A percentile compares a stretch with the other conserved stretches of the same genome.
Evolutionary conservation across 2,113 vertebrate species (phyloP).

Genomic region (Sturnira hondurensis): DNA sequence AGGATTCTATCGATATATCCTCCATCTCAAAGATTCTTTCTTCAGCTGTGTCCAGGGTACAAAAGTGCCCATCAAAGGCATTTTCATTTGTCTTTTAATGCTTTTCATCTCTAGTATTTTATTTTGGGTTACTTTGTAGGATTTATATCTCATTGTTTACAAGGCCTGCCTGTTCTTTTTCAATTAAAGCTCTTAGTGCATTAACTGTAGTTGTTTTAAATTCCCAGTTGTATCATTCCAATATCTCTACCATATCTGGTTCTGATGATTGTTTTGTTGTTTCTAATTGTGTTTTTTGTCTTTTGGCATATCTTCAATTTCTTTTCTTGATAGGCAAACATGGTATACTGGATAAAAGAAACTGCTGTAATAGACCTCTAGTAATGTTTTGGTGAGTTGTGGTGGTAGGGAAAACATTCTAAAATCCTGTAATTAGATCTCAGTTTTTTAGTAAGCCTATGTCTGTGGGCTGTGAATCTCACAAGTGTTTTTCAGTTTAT

Average conservation of each 20-base stretch:
- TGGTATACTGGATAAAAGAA: background rate
- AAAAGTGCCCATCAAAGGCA: background rate
- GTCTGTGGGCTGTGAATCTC: background rate
- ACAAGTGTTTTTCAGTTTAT: background rate
- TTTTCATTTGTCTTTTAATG: background rate
- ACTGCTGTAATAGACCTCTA: background rate
- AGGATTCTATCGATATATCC: background rate
- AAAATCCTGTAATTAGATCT: background rate
- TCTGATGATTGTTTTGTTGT: background rate
- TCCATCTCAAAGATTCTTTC: background rate
- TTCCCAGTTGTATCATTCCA: background rate
- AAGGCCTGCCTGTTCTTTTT: background rate
- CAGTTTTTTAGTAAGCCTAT: background rate
- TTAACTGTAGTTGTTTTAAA: background rate
- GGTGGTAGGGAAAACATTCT: background rate
- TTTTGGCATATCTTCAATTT: background rate
- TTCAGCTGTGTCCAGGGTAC: background rate
- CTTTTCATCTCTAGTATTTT: background rate
- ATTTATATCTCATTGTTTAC: background rate
- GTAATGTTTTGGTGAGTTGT: background rate
- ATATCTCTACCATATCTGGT: background rate
- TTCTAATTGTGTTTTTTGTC: background rate
- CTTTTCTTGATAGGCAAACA: background rate
- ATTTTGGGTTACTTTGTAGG: background rate
- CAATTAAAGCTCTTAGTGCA: background rate